Evolutionary conservation across 2,797 vertebrate species (phyloP).

Genomic region (Babyrousa celebensis): DNA sequence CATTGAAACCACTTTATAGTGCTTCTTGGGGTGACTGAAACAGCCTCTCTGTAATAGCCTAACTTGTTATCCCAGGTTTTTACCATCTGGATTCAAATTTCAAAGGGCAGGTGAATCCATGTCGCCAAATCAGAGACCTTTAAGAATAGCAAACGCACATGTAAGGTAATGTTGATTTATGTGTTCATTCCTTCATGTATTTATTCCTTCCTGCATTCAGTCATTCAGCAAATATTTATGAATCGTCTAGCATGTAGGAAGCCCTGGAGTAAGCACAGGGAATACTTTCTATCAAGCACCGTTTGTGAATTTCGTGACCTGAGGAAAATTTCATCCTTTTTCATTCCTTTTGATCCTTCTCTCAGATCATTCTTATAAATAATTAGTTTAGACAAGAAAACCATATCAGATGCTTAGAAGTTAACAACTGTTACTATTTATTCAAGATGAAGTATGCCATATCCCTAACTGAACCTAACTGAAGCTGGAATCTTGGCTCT

Average conservation of each 20-base stretch:
- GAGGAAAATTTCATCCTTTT: background rate
- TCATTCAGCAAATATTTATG: background rate
- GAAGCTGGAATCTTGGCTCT: background rate
- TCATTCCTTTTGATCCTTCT: background rate
- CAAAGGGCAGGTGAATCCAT: constrained; percentile 35
- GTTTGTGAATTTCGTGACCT: background rate
- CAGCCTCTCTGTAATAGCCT: constrained; percentile 9
- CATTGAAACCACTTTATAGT: constrained; percentile 3
- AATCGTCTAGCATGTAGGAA: background rate
- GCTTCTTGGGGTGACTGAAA: constrained; percentile 57
- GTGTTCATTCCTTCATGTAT: background rate
- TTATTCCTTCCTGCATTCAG: background rate
- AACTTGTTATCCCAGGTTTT: constrained; percentile 56
- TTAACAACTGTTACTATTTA: constrained; percentile 11
- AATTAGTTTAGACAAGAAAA: constrained; percentile 35
- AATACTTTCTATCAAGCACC: background rate
- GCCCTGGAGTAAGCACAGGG: background rate
- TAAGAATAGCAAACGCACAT: background rate
- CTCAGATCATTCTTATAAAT: background rate
- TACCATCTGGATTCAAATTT: constrained; percentile 59
- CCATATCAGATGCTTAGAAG: background rate
- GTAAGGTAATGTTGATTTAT: background rate
- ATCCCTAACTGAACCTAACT: background rate
- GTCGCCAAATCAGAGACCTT: background rate
- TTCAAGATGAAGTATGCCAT: constrained; percentile 47